A percentile compares a stretch with the other conserved stretches of the same genome.
Conservation (phyloP, 2,797 vertebrate genomes). For the Halcyon smyrnensis region DNA sequence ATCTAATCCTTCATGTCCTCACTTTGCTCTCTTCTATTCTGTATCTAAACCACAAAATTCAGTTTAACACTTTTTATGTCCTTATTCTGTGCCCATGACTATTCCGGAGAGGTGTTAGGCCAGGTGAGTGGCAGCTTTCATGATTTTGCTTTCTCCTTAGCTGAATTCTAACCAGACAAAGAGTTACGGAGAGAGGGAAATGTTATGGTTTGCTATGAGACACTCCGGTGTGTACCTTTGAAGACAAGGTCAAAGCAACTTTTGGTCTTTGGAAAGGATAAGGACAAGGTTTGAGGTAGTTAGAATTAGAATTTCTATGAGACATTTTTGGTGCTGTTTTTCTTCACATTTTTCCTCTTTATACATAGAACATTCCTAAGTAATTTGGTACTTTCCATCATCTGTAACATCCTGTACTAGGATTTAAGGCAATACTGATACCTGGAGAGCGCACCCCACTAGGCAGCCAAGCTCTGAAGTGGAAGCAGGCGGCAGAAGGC, state of each 20-base stretch:
- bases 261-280: neutral
- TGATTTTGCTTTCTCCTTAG: neutral
- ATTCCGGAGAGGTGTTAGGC: neutral
- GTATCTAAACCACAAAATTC: neutral
- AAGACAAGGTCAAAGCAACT: conserved; percentile 14
- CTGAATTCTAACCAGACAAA: neutral
- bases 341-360: neutral
- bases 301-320: neutral
- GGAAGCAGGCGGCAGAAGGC: neutral
- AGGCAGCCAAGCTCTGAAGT: neutral
- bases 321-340: neutral
- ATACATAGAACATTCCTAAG: neutral
- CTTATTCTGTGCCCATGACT: neutral
- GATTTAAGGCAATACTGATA: neutral
- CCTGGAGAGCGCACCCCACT: neutral
- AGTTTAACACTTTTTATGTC: neutral
- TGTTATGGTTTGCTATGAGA: neutral
- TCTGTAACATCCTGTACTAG: neutral
- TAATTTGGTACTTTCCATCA: conserved; percentile 23
- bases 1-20: neutral
- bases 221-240: neutral
- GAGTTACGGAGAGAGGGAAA: neutral
- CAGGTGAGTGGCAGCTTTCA: neutral
- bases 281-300: neutral
- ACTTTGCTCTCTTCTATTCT: neutral